Evolutionary conservation across 2,113 vertebrate genomes (phyloP).

Genomic region (Leucosticte australis): DNA sequence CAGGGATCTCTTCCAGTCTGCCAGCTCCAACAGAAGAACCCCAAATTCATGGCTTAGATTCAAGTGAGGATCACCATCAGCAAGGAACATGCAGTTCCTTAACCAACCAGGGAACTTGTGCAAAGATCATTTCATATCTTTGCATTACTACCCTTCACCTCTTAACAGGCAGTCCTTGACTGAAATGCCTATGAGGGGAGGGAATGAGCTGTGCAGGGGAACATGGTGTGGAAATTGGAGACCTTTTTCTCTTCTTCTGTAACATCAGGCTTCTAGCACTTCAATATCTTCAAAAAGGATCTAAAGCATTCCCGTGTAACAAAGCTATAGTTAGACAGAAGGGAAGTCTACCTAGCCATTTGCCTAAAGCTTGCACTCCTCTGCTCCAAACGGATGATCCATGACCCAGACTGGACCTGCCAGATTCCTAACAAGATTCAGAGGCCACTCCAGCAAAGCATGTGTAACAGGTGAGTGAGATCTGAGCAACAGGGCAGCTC

Average conservation of each 20-base stretch:
- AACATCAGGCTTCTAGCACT: not conserved
- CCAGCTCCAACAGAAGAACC: not conserved
- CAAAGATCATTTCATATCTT: not conserved
- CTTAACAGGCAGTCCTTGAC: not conserved
- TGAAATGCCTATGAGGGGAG: not conserved
- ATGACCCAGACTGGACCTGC: not conserved
- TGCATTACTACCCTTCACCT: not conserved
- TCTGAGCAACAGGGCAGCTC: not conserved
- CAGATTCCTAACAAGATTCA: not conserved
- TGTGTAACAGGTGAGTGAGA: not conserved
- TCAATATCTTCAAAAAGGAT: not conserved
- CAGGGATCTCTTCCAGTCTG: not conserved
- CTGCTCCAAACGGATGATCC: not conserved
- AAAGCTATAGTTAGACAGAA: not conserved
- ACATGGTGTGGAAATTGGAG: rapidly evolving
- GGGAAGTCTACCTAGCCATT: not conserved
- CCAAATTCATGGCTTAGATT: not conserved
- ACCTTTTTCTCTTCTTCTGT: not conserved
- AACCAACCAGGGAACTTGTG: not conserved
- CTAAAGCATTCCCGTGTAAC: not conserved
- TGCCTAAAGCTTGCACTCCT: not conserved
- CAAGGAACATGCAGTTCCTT: not conserved
- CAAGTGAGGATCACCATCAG: not conserved
- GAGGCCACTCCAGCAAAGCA: not conserved
- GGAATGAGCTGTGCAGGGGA: not conserved